Conservation (phyloP, 2,797 vertebrate genomes). For the Acrossocheilus fasciatus region DNA sequence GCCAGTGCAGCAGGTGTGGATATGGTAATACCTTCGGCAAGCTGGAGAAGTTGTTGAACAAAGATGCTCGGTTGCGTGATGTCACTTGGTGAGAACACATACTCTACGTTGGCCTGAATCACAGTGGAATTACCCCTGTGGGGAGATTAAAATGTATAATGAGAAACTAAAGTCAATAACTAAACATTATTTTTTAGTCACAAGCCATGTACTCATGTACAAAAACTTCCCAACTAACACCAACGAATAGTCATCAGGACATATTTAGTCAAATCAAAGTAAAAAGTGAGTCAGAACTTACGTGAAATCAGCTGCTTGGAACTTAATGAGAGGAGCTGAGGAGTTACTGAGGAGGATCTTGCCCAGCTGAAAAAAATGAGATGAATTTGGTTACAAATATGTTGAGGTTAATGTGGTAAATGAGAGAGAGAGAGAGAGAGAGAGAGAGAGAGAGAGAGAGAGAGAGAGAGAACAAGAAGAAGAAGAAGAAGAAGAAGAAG, state of each 20-base stretch:
- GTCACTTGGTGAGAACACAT: slow-evolving; percentile 28
- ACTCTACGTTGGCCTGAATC: not conserved
- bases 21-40: slow-evolving; percentile 3
- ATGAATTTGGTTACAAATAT: not conserved
- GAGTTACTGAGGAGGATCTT: slow-evolving; percentile 5
- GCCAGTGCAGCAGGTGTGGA: not conserved
- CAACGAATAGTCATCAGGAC: not conserved
- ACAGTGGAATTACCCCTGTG: not conserved
- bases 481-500: not conserved
- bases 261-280: not conserved
- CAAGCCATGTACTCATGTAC: not conserved
- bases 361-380: slow-evolving; percentile 7
- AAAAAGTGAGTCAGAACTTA: slow-evolving; percentile 3
- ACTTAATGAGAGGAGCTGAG: not conserved
- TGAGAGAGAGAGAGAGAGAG: too few relatives aligned
- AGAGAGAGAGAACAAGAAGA: too few relatives aligned
- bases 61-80: slow-evolving; percentile 32
- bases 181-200: not conserved
- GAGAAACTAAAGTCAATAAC: not conserved
- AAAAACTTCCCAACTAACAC: not conserved
- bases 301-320: slow-evolving; percentile 18
- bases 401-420: not conserved
- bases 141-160: not conserved
- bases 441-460: too few relatives aligned
- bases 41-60: slow-evolving; percentile 5